These are phyloP conservation scores for Leucania comma DNA, from an alignment of 2,888 invertebrate genomes.

Conservation along the genomic window DNA sequence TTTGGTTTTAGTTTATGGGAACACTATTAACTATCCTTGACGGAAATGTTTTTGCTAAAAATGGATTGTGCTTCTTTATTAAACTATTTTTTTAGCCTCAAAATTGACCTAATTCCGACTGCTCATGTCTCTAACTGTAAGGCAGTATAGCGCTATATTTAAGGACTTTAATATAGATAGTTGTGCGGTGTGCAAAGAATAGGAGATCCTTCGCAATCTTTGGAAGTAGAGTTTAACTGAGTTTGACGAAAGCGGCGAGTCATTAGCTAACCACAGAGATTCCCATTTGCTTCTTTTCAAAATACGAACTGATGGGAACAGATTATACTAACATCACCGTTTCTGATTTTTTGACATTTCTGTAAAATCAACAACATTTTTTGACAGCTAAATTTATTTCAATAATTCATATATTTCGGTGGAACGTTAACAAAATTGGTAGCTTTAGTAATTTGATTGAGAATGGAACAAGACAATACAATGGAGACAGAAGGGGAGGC, in stretches of 20 bases:
- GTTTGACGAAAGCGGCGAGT: background rate
- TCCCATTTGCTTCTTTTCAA: slow-evolving; percentile 25
- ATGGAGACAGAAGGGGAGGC: slow-evolving; percentile 12
- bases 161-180: too few relatives aligned
- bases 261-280: background rate
- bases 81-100: too few relatives aligned
- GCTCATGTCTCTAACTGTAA: too few relatives aligned
- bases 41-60: too few relatives aligned
- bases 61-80: too few relatives aligned
- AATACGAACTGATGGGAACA: slow-evolving; percentile 1
- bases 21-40: too few relatives aligned
- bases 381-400: background rate
- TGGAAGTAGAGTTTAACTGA: background rate
- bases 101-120: too few relatives aligned
- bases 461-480: slow-evolving; percentile 20
- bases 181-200: background rate
- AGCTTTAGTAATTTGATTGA: slow-evolving; percentile 1
- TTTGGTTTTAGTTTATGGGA: too few relatives aligned
- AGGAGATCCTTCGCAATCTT: background rate
- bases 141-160: too few relatives aligned
- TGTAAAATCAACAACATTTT: background rate
- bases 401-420: slow-evolving; percentile 1
- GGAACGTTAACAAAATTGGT: slow-evolving; percentile 16
- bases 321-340: background rate
- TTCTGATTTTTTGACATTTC: slow-evolving; percentile 4